phyloP scores from a whole-genome alignment of 2,113 vertebrate genomes.

The Cardinalis cardinalis region DNA sequence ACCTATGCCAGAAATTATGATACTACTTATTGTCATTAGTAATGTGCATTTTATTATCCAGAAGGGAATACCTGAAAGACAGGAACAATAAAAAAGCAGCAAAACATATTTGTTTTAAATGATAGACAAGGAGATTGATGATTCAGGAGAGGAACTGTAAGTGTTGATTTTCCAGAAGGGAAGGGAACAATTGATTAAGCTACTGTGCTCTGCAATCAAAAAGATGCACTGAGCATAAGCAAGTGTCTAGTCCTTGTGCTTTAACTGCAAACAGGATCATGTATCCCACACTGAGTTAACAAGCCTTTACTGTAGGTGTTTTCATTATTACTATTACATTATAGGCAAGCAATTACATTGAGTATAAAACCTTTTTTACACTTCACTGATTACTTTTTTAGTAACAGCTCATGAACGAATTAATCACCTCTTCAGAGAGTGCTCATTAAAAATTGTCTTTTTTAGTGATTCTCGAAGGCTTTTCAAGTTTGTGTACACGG shows the following conservation, averaged over 20 bases:
- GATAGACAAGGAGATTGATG: slow-evolving; percentile 35
- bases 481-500: not conserved
- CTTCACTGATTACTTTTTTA: slow-evolving; percentile 15
- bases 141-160: slow-evolving; percentile 42
- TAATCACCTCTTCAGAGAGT: slow-evolving; percentile 1
- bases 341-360: slow-evolving; percentile 13
- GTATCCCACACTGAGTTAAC: slow-evolving; percentile 6
- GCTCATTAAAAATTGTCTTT: slow-evolving; percentile 14
- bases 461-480: not conserved
- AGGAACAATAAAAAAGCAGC: slow-evolving; percentile 17
- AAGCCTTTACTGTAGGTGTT: slow-evolving; percentile 44
- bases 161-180: slow-evolving; percentile 22
- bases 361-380: slow-evolving; percentile 13
- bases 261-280: not conserved
- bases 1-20: slow-evolving; percentile 30
- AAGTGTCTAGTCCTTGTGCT: not conserved
- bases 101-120: slow-evolving; percentile 29
- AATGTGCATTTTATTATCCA: slow-evolving; percentile 39
- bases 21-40: slow-evolving; percentile 46
- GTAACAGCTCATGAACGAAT: slow-evolving; percentile 44
- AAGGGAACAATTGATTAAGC: not conserved
- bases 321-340: slow-evolving; percentile 26
- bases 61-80: slow-evolving; percentile 53
- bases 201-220: slow-evolving; percentile 1
- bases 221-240: not conserved